Percentiles rank a stretch among this genome's conserved stretches.
Conservation (phyloP, 2,888 invertebrate species). For the Boloria selene region DNA sequence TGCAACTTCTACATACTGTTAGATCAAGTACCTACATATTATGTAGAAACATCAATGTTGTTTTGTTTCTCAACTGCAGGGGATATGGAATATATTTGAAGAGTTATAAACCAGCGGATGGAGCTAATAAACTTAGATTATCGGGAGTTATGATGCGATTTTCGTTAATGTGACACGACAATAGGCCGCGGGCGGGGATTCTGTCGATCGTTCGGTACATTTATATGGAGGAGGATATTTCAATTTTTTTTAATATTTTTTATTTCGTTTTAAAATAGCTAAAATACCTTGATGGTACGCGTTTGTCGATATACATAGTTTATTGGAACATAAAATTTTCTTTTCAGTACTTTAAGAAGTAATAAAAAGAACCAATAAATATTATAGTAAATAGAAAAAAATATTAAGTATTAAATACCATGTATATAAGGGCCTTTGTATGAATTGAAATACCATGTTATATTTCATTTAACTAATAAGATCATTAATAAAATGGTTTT, state of each 20-base stretch:
- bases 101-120: slow-evolving; percentile 62
- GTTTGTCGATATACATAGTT: too few relatives aligned
- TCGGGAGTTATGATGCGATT: slow-evolving; percentile 81
- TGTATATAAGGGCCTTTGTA: too few relatives aligned
- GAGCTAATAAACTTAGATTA: slow-evolving; percentile 81
- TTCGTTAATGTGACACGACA: slow-evolving; percentile 78
- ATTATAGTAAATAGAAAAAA: not conserved
- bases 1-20: too few relatives aligned
- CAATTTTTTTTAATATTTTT: not conserved
- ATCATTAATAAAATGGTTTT: not conserved
- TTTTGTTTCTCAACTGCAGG: not conserved
- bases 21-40: not conserved
- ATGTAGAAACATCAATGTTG: not conserved
- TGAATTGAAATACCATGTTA: too few relatives aligned
- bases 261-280: not conserved
- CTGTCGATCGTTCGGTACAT: slow-evolving; percentile 44
- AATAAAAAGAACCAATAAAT: not conserved
- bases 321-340: too few relatives aligned
- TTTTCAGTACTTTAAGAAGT: too few relatives aligned
- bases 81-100: slow-evolving; percentile 36
- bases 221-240: slow-evolving; percentile 1
- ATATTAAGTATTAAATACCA: too few relatives aligned
- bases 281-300: too few relatives aligned
- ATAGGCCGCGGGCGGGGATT: slow-evolving; percentile 62
- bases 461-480: not conserved